A percentile compares a stretch with the other conserved stretches of the same genome.
Evolutionary conservation across 2,797 vertebrate genomes (phyloP).

Genomic region (Spheniscus humboldti): DNA sequence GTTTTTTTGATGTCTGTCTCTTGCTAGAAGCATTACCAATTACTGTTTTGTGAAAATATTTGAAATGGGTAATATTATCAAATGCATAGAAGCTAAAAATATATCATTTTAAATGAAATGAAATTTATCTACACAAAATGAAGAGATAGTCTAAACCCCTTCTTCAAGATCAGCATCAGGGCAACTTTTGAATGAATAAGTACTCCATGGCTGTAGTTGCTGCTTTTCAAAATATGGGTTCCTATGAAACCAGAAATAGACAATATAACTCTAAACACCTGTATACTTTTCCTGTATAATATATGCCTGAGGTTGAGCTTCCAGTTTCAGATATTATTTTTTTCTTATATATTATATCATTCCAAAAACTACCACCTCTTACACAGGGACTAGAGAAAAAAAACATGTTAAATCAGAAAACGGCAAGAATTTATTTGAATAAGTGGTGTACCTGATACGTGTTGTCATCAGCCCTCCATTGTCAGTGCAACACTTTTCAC

Average conservation of each 20-base stretch:
- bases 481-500: neutral
- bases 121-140: neutral
- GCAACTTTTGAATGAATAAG: neutral
- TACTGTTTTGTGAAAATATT: conserved; percentile 2
- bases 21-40: neutral
- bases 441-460: neutral
- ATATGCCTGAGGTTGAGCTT: neutral
- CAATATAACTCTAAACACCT: neutral
- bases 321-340: neutral
- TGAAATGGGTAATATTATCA: neutral
- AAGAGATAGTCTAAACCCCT: neutral
- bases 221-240: neutral
- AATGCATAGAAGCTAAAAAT: neutral
- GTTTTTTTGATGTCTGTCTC: neutral
- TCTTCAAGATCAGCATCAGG: neutral
- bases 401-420: neutral
- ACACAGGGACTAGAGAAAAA: neutral
- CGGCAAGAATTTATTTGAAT: neutral
- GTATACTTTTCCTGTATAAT: neutral
- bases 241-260: neutral
- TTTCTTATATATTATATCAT: neutral
- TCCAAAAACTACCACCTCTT: neutral
- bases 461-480: neutral
- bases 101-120: neutral
- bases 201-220: neutral